phyloP scores from a whole-genome alignment of 2,113 vertebrate species.

The Hippolais icterina region DNA sequence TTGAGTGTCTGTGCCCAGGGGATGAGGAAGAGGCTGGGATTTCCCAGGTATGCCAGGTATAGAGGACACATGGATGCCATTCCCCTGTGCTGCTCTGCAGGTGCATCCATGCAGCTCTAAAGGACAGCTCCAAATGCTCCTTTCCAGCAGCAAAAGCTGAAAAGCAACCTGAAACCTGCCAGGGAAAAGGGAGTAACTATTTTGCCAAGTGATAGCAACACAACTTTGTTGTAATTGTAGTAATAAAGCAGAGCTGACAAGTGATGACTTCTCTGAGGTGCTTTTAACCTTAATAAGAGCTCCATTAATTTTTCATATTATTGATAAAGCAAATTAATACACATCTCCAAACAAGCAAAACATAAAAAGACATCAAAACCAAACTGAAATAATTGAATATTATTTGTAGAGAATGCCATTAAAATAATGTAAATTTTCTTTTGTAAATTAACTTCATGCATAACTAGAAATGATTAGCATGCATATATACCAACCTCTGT shows the following conservation, averaged over 20 bases:
- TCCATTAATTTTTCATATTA: conserved; percentile 64
- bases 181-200: conserved; percentile 1
- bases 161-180: background rate
- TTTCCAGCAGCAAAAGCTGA: background rate
- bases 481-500: conserved; percentile 1
- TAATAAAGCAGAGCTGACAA: conserved; percentile 38
- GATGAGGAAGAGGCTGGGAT: background rate
- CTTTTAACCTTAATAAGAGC: conserved; percentile 64
- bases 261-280: conserved; percentile 43
- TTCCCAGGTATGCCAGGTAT: background rate
- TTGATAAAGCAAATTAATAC: conserved; percentile 67
- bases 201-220: background rate
- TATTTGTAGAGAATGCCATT: conserved; percentile 57
- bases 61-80: background rate
- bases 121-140: background rate
- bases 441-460: conserved; percentile 63
- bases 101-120: background rate
- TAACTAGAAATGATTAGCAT: conserved; percentile 62
- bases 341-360: conserved; percentile 35
- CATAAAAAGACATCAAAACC: conserved; percentile 47
- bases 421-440: conserved; percentile 60
- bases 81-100: background rate
- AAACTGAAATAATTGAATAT: conserved; percentile 60
- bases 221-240: conserved; percentile 11
- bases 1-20: background rate